These are phyloP conservation scores for Glaucidium brasilianum DNA, from an alignment of 2,113 vertebrate species.

Conservation along the genomic window DNA sequence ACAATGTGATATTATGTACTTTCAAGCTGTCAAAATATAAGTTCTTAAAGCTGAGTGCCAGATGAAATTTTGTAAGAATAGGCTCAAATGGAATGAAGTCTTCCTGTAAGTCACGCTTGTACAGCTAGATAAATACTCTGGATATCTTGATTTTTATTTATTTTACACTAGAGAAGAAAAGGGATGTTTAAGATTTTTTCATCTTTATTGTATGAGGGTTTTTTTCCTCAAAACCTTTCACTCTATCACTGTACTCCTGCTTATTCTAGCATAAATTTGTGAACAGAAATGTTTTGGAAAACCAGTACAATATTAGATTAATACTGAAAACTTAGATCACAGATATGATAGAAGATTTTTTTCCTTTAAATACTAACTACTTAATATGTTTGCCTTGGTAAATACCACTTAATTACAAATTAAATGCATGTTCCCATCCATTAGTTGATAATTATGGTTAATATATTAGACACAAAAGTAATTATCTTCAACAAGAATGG, in stretches of 20 bases:
- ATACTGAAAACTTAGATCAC: neutral
- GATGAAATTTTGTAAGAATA: constrained; percentile 18
- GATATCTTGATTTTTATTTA: neutral
- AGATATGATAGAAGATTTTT: neutral
- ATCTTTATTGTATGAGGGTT: neutral
- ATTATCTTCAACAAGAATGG: constrained; percentile 11
- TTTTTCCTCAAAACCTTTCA: neutral
- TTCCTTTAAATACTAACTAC: neutral
- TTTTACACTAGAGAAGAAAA: neutral
- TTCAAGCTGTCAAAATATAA: neutral
- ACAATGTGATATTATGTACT: neutral
- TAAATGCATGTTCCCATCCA: neutral
- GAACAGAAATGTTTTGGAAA: neutral
- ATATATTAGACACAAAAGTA: neutral
- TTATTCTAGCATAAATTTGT: neutral
- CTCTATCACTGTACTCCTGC: neutral
- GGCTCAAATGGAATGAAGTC: neutral
- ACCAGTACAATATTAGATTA: neutral
- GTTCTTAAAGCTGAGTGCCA: constrained; percentile 1
- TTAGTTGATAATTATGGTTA: constrained; percentile 3
- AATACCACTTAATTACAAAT: constrained; percentile 15
- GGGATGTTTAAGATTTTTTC: neutral
- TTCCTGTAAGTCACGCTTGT: neutral
- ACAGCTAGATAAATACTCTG: neutral
- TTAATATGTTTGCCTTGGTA: neutral